Conservation (phyloP, 2,888 invertebrate genomes). For the Iphiclides podalirius region DNA sequence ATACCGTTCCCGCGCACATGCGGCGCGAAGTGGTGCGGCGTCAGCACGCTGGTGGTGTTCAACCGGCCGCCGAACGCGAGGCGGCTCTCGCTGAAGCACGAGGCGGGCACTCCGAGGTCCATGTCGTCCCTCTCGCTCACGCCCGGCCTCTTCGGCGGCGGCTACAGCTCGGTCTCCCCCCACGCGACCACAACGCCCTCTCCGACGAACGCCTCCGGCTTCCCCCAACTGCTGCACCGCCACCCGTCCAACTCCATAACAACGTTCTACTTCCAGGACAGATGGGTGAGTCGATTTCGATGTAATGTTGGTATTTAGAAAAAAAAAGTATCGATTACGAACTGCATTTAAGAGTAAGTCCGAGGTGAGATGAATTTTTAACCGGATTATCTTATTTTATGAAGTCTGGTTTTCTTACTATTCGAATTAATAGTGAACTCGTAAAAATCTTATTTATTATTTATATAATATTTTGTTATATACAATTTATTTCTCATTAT, state of each 20-base stretch:
- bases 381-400: no score
- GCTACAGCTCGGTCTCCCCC: constrained; percentile 66
- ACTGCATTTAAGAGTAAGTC: no score
- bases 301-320: no score
- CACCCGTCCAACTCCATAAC: constrained; percentile 83
- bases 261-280: constrained; percentile 89
- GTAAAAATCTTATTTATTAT: no score
- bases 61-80: constrained; percentile 86
- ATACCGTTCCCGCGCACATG: constrained; percentile 97
- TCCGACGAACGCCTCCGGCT: constrained; percentile 68
- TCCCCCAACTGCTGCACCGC: constrained; percentile 73
- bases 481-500: no score
- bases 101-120: constrained; percentile 86
- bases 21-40: constrained; percentile 95
- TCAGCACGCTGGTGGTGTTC: constrained; percentile 92
- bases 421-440: no score
- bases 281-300: constrained; percentile 80
- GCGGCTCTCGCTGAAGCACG: constrained; percentile 83
- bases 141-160: constrained; percentile 57
- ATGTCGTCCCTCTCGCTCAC: constrained; percentile 69
- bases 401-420: no score
- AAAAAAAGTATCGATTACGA: no score
- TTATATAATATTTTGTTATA: no score
- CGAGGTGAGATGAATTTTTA: no score
- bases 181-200: constrained; percentile 75